Evolutionary conservation across 2,113 vertebrate species (phyloP).

Genomic region (Illadopsis cleaveri): DNA sequence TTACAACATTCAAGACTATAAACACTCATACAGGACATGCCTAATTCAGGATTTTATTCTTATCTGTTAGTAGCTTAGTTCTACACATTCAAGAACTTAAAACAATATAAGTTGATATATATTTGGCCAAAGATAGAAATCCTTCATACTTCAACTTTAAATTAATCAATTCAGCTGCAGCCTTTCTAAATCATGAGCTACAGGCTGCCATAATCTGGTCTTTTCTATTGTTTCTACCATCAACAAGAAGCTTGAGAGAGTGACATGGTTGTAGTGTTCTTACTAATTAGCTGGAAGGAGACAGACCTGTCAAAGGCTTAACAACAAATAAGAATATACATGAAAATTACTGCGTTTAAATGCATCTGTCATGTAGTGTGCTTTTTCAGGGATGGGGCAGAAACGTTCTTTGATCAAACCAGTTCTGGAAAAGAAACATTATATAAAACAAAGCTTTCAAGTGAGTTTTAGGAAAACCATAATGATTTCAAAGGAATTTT

Average conservation of each 20-base stretch:
- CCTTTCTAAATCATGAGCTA: background rate
- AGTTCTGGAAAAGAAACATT: background rate
- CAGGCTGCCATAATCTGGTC: background rate
- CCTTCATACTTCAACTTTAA: background rate
- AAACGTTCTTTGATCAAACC: background rate
- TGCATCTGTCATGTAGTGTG: background rate
- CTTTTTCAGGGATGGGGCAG: background rate
- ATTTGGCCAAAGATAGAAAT: background rate
- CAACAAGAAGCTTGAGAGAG: background rate
- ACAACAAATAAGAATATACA: background rate
- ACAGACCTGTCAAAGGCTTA: background rate
- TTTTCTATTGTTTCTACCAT: background rate
- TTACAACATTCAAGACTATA: background rate
- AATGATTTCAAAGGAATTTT: background rate
- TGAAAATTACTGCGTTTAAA: background rate
- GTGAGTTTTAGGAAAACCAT: background rate
- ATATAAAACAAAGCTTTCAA: background rate
- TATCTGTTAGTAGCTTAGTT: background rate
- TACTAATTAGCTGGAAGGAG: background rate
- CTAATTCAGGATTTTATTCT: background rate
- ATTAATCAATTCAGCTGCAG: background rate
- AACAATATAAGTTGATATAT: background rate
- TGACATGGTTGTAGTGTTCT: background rate
- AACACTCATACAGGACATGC: background rate
- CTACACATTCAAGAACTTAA: background rate